Evolutionary conservation across 2,113 vertebrate species (phyloP).

Genomic region (Paradoxurus hermaphroditus): DNA sequence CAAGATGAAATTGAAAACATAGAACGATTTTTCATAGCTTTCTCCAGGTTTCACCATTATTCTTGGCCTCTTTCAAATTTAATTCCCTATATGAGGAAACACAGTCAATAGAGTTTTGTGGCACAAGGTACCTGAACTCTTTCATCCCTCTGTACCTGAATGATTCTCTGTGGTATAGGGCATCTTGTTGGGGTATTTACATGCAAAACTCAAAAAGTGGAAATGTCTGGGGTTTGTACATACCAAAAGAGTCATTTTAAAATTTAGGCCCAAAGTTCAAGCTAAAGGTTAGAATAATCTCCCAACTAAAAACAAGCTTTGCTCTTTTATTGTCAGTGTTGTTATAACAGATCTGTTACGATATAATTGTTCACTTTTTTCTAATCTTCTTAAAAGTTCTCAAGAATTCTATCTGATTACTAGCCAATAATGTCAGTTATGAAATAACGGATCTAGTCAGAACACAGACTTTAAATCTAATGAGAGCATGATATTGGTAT

Average conservation of each 20-base stretch:
- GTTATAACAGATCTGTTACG: background rate
- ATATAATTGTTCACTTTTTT: background rate
- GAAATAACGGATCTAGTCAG: background rate
- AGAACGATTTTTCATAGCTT: slow-evolving; percentile 61
- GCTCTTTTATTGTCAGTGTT: background rate
- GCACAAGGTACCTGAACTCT: background rate
- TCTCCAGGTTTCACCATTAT: slow-evolving; percentile 36
- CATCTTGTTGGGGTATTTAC: background rate
- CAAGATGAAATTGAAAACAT: slow-evolving; percentile 59
- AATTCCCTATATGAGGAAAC: slow-evolving; percentile 32
- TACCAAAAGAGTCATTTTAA: background rate
- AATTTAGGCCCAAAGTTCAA: background rate
- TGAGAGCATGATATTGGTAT: background rate
- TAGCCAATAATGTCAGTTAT: background rate
- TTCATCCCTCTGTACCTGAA: background rate
- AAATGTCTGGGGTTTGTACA: background rate
- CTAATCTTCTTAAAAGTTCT: background rate
- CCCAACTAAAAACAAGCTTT: background rate
- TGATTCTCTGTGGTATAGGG: background rate
- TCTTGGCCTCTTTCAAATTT: slow-evolving; percentile 59
- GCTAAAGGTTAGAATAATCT: background rate
- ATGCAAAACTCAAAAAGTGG: background rate
- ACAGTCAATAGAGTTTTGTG: background rate
- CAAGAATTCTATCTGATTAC: background rate
- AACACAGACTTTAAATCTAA: background rate